Conservation (phyloP, 2,888 invertebrate species). For the Dicycla oo region DNA sequence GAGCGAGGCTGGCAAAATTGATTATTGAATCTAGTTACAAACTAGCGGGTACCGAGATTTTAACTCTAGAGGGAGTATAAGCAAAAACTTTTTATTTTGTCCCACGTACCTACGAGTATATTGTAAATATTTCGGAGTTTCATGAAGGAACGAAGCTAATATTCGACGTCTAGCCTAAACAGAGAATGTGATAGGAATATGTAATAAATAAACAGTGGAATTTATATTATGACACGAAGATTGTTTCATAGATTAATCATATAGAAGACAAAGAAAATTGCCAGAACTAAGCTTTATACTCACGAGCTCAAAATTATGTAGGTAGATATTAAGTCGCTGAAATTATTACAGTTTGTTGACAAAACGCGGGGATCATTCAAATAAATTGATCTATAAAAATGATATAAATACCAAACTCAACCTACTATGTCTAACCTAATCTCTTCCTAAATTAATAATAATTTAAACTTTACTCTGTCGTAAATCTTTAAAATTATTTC, state of each 20-base stretch:
- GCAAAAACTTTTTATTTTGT: conserved; percentile 47
- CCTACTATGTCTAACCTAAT: conserved; percentile 65
- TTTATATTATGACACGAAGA: conserved; percentile 46
- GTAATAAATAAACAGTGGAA: conserved; percentile 57
- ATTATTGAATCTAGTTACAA: conserved; percentile 89
- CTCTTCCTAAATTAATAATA: conserved; percentile 70
- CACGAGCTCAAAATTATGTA: conserved; percentile 14
- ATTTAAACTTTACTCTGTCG: conserved; percentile 59
- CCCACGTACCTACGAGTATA: background rate
- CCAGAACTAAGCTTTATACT: conserved; percentile 22
- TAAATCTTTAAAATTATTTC: conserved; percentile 67
- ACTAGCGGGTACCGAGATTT: conserved; percentile 82
- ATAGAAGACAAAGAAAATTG: conserved; percentile 45
- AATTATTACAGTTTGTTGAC: conserved; percentile 52
- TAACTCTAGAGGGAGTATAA: conserved; percentile 65
- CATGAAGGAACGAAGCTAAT: conserved; percentile 19
- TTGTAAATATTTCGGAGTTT: conserved; percentile 32
- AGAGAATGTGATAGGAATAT: conserved; percentile 31
- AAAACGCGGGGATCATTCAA: conserved; percentile 42
- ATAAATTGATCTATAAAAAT: conserved; percentile 61
- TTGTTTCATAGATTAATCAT: conserved; percentile 46
- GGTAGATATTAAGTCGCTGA: conserved; percentile 20
- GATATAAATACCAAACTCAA: conserved; percentile 54
- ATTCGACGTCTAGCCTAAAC: conserved; percentile 32
- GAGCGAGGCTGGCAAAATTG: conserved; percentile 82